A percentile compares a stretch with the other conserved stretches of the same genome.
phyloP scores from a whole-genome alignment of 2,113 vertebrate species.

The Ginglymostoma cirratum region DNA sequence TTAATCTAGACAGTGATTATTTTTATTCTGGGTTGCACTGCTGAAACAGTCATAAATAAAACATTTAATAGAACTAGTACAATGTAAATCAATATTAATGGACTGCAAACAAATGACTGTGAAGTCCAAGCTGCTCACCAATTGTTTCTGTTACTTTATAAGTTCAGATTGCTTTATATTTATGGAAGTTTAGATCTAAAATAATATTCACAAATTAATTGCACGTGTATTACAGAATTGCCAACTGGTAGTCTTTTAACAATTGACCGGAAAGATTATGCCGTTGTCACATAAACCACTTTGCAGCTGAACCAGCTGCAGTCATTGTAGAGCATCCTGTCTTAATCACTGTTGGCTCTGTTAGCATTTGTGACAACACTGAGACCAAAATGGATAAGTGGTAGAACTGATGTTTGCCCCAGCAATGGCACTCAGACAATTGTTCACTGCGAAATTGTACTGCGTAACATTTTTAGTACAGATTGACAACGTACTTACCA shows the following conservation, averaged over 20 bases:
- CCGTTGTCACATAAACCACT: not conserved
- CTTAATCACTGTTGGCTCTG: not conserved
- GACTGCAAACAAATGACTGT: slow-evolving; percentile 29
- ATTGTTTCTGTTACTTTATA: slow-evolving; percentile 4
- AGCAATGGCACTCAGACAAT: not conserved
- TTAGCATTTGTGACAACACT: not conserved
- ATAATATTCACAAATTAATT: not conserved
- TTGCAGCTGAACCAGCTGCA: not conserved
- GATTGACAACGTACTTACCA: not conserved
- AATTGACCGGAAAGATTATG: slow-evolving; percentile 5
- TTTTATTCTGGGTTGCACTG: slow-evolving; percentile 35
- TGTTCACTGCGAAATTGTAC: not conserved
- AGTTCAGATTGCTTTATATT: slow-evolving; percentile 30
- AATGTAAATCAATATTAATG: slow-evolving; percentile 26
- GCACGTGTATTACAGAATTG: not conserved
- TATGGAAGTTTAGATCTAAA: slow-evolving; percentile 26
- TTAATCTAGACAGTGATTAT: slow-evolving; percentile 25
- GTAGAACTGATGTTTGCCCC: not conserved
- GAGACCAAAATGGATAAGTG: not conserved
- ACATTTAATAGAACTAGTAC: slow-evolving; percentile 7
- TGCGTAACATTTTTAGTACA: not conserved
- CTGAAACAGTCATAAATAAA: slow-evolving; percentile 23
- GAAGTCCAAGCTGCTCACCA: slow-evolving; percentile 36
- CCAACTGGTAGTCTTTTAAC: not conserved
- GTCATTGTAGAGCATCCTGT: not conserved